These are phyloP conservation scores for Siniperca chuatsi DNA, from an alignment of 2,113 vertebrate genomes.

Conservation along the genomic window DNA sequence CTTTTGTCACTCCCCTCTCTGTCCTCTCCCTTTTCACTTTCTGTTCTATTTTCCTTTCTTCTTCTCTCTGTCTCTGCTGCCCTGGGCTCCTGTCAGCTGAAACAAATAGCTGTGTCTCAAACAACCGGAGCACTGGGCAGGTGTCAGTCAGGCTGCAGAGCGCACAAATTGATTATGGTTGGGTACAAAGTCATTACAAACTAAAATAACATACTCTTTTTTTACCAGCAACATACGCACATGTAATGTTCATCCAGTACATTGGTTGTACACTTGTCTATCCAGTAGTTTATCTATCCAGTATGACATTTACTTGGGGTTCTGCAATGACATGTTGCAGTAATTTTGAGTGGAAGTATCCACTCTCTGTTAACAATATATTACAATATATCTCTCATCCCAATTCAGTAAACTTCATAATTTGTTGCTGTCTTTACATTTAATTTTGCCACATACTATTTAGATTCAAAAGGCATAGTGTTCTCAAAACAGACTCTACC, in stretches of 20 bases:
- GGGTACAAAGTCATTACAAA: slow-evolving; percentile 49
- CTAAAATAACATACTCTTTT: slow-evolving; percentile 20
- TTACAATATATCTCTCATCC: neutral
- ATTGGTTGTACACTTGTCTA: neutral
- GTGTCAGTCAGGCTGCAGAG: slow-evolving; percentile 63
- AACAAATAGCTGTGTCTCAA: slow-evolving; percentile 68
- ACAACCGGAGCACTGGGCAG: slow-evolving; percentile 51
- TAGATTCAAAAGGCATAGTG: neutral
- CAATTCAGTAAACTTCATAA: neutral
- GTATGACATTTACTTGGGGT: neutral
- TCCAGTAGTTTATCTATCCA: neutral
- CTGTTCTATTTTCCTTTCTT: slow-evolving; percentile 5
- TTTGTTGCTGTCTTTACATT: neutral
- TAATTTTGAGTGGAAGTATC: neutral
- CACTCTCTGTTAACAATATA: neutral
- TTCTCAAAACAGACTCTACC: neutral
- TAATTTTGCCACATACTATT: neutral
- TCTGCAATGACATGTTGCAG: neutral
- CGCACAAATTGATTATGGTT: slow-evolving; percentile 52
- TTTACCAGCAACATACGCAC: neutral
- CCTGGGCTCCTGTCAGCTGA: slow-evolving; percentile 62
- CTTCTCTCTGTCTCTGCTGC: slow-evolving; percentile 11
- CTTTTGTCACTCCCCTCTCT: slow-evolving; percentile 14
- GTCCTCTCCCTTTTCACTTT: slow-evolving; percentile 15
- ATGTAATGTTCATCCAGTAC: neutral